A percentile compares a stretch with the other conserved stretches of the same genome.
Conservation (phyloP, 2,113 vertebrate species). For the Microtus montanus region DNA sequence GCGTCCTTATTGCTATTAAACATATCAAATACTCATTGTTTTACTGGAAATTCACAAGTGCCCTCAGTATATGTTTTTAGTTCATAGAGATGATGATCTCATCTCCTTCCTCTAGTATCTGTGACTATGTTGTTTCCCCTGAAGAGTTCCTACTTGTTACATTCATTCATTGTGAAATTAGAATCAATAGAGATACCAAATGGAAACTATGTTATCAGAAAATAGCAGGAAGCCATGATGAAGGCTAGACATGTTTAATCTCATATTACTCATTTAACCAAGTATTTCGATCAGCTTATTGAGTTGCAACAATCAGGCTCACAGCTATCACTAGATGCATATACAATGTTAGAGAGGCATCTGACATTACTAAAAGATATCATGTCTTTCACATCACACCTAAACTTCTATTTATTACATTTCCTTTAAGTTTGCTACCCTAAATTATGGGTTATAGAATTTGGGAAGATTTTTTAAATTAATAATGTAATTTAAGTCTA, state of each 20-base stretch:
- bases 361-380: not conserved
- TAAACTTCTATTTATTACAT: not conserved
- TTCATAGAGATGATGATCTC: fast-evolving
- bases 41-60: fast-evolving
- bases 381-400: not conserved
- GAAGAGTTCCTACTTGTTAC: not conserved
- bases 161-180: not conserved
- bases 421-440: too few species aligned
- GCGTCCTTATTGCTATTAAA: not conserved
- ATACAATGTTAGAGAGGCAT: not conserved
- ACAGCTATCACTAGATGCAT: not conserved
- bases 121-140: not conserved
- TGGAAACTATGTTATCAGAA: not conserved
- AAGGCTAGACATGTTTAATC: not conserved
- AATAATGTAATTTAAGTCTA: not conserved
- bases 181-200: not conserved
- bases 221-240: too few species aligned
- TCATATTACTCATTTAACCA: not conserved
- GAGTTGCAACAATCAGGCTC: not conserved
- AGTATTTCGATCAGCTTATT: not conserved
- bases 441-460: not conserved
- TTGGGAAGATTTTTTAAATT: not conserved
- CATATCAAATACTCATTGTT: not conserved
- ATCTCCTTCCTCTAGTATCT: not conserved
- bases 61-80: too few species aligned